Percentiles rank a stretch among this genome's conserved stretches.
Evolutionary conservation across 1,140 invertebrate genomes (phyloP).

Genomic region (Drosophila sproati): DNA sequence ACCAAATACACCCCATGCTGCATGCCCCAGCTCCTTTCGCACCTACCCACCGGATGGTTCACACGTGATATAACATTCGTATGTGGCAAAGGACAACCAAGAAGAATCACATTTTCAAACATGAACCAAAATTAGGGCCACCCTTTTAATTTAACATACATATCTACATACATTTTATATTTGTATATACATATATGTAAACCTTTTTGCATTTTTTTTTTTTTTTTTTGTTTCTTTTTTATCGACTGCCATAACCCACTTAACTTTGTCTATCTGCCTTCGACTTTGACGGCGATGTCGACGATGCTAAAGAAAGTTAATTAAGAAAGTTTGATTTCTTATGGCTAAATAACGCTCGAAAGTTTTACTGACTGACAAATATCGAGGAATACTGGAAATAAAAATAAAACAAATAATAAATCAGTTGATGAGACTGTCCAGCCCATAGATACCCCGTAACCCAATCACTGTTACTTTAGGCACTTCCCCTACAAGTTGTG

Average conservation of each 20-base stretch:
- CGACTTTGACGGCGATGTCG: slow-evolving; percentile 22
- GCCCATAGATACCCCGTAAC: neutral
- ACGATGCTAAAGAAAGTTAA: slow-evolving; percentile 73
- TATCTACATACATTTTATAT: neutral
- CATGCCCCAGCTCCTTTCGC: neutral
- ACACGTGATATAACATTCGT: slow-evolving; percentile 46
- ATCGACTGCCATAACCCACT: slow-evolving; percentile 34
- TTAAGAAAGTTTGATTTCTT: slow-evolving; percentile 82
- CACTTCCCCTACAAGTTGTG: too few relatives aligned
- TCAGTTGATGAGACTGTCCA: neutral
- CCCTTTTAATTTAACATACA: slow-evolving; percentile 13
- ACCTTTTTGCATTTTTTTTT: neutral
- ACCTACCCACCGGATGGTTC: neutral
- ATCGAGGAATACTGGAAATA: slow-evolving; percentile 48
- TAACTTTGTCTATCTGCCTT: slow-evolving; percentile 46
- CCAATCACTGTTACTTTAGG: too few relatives aligned
- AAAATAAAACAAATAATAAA: slow-evolving; percentile 43
- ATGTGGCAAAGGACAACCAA: slow-evolving; percentile 14
- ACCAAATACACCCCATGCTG: slow-evolving; percentile 4
- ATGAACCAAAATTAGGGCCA: slow-evolving; percentile 24
- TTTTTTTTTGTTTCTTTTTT: slow-evolving; percentile 16
- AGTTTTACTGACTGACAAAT: slow-evolving; percentile 68
- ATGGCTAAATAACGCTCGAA: slow-evolving; percentile 81
- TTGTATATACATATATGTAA: neutral
- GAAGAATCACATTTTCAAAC: neutral